Evolutionary conservation across 2,113 vertebrate species (phyloP).

Genomic region (Eolophus roseicapilla): DNA sequence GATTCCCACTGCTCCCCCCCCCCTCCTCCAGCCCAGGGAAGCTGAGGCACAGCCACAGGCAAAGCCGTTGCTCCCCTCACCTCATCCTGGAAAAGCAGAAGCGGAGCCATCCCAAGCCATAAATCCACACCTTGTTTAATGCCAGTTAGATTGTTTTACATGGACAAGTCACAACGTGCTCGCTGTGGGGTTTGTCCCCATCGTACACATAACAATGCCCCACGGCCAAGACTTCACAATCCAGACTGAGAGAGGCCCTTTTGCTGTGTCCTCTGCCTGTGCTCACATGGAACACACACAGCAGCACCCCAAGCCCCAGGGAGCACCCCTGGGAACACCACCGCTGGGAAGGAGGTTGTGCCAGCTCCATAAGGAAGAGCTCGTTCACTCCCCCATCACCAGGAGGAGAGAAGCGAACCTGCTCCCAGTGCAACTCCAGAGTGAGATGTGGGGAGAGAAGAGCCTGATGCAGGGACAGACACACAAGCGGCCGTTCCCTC

Average conservation of each 20-base stretch:
- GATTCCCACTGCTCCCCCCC: no score
- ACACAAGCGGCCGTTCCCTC: no score
- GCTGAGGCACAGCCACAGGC: neutral
- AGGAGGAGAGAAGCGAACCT: neutral
- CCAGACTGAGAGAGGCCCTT: neutral
- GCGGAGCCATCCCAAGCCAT: neutral
- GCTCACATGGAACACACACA: neutral
- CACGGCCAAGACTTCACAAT: neutral
- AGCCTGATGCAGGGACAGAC: fast-evolving
- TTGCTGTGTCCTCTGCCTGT: neutral
- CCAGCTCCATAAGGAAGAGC: neutral
- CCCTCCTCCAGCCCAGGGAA: no score
- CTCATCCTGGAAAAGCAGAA: fast-evolving
- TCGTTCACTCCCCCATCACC: neutral
- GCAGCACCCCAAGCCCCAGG: neutral
- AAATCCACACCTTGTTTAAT: slow-evolving; percentile 63
- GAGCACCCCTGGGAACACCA: neutral
- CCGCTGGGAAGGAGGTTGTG: neutral
- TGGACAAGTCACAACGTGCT: neutral
- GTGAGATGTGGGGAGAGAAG: neutral
- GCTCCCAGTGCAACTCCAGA: neutral
- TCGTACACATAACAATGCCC: neutral
- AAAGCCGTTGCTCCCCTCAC: neutral
- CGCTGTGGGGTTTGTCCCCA: neutral
- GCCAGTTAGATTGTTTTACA: slow-evolving; percentile 37